Base-by-base conservation (phyloP, 2,113 vertebrate genomes). In the Istiophorus platypterus region DNA sequence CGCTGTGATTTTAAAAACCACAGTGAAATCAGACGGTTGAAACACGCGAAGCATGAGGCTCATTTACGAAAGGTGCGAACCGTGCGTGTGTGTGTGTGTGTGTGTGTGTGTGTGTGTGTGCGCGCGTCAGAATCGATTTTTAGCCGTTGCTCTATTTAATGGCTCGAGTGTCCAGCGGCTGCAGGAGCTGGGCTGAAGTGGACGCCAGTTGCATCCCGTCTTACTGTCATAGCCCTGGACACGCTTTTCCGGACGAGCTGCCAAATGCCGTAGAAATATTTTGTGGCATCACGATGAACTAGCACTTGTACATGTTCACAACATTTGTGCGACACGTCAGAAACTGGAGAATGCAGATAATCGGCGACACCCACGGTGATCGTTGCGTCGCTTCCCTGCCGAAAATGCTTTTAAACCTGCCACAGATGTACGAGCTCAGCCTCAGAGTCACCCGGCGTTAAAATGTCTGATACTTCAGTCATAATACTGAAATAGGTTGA, bases 1-100 rank as follows among this genome's bases (percentile, higher is more conserved):
- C 45, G 74, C n/a, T 42, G 26, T 12, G 65, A 51, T 78, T 78
- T 72, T 72, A 45, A 58, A 77, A 80, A 26, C 72, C 61, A 58
- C 61, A 52, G 76, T 57, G 68, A 49, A 69, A 56, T 2, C 68
- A 24, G 39, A 56, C 39, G 17, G 10, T 14, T 17, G 71, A 66
- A 42, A 45, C 26, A 37, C 7, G 1, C 8, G 18, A 20, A 31
- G 70, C 12, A 34, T 34, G 13, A 85, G 66, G 58, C 22, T n/a
- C 1, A 24, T 54, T 47, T 26, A 61, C 24, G 42, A 11, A 34
- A 42, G 12, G 11, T 13, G 41, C 14, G 41, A 27, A 39, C 61
- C 4, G 34, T 54, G 58, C 47, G 49, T 73, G 65, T 41, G 47
- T 47, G 67, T 27, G 66, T 42, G 54, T 45, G 52, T 54, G 34